Base-by-base conservation (phyloP, 1,140 invertebrate species). In the Xylocopa sonorina region DNA sequence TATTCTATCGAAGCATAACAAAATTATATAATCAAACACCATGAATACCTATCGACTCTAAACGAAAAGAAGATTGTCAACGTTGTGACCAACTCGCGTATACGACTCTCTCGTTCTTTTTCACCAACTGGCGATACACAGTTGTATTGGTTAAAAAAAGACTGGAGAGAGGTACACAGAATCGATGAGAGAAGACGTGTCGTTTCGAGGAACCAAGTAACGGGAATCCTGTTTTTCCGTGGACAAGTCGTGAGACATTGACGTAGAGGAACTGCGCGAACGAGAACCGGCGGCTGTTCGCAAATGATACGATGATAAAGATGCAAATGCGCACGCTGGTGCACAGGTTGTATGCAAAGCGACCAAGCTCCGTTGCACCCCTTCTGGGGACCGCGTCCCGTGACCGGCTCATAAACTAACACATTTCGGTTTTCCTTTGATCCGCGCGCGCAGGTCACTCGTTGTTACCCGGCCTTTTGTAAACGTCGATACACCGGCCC, bases 271-370 rank as follows among this genome's bases (percentile, higher is more conserved):
- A n/a, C n/a, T n/a, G n/a, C n/a, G n/a, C n/a, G n/a, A n/a, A n/a
- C n/a, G 57, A 77, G 53, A 34, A 21, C 43, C 21, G 34, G 43
- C 24, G 10, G 41, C 43, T 71, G 76, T 62, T 72, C 73, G 58
- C 82, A 57, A 80, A 83, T 64, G 73, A 79, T 78, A 67, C 38
- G 24, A 60, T 64, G 75, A 82, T 86, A 82, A 84, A 87, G 76
- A 83, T 87, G 83, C 78, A 86, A 87, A 87, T 86, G 71, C 55
- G 76, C 32, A 12, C 48, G 29, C 9, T 18, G n/a, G 24, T 74
- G 18, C 16, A n/a, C 41, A 60, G 57, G 38, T 27, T 73, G 51
- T 57, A 27, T 57, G 57, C 57, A 73, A 73, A 73, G 57, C 43
- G 24, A 48, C 43, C n/a, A 41, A 1, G 63, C 74, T 32, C 24